Conservation (phyloP, 1,140 invertebrate genomes). For the Apolygus lucorum region DNA sequence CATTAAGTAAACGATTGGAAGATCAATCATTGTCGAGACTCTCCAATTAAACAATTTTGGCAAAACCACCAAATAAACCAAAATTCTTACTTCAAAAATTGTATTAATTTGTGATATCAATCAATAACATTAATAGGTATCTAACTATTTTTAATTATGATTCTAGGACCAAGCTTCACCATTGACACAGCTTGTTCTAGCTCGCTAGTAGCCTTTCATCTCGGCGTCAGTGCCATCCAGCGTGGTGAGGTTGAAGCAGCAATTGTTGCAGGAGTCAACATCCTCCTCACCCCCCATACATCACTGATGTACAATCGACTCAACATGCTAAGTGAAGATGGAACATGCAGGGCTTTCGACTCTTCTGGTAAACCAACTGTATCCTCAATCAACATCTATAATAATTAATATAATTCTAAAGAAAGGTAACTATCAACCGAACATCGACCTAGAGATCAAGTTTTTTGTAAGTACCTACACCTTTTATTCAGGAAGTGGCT, state of each 20-base stretch:
- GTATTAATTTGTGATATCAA: background rate
- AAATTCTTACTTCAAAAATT: too few species aligned
- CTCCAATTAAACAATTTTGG: too few species aligned
- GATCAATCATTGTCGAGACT: too few species aligned
- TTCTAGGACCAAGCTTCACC: slow-evolving; percentile 74
- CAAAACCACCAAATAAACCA: too few species aligned
- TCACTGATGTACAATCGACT: slow-evolving; percentile 86
- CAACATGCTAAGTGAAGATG: slow-evolving; percentile 80
- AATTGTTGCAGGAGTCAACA: slow-evolving; percentile 69
- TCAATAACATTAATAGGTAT: background rate
- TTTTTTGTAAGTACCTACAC: too few species aligned
- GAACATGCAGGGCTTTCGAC: slow-evolving; percentile 86
- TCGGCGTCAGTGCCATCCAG: slow-evolving; percentile 75
- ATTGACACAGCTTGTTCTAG: slow-evolving; percentile 95
- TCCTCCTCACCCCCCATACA: slow-evolving; percentile 75
- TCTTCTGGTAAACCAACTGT: slow-evolving; percentile 57
- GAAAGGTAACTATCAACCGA: too few species aligned
- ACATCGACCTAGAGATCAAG: too few species aligned
- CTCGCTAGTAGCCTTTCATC: slow-evolving; percentile 75
- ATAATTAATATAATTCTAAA: too few species aligned
- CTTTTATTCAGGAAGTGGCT: slow-evolving; percentile 61
- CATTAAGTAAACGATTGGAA: too few species aligned
- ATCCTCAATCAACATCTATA: too few species aligned
- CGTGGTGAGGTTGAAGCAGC: slow-evolving; percentile 82
- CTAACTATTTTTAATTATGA: too few species aligned